These are phyloP conservation scores for Lycaena phlaeas DNA, from an alignment of 2,888 invertebrate species.

Conservation along the genomic window DNA sequence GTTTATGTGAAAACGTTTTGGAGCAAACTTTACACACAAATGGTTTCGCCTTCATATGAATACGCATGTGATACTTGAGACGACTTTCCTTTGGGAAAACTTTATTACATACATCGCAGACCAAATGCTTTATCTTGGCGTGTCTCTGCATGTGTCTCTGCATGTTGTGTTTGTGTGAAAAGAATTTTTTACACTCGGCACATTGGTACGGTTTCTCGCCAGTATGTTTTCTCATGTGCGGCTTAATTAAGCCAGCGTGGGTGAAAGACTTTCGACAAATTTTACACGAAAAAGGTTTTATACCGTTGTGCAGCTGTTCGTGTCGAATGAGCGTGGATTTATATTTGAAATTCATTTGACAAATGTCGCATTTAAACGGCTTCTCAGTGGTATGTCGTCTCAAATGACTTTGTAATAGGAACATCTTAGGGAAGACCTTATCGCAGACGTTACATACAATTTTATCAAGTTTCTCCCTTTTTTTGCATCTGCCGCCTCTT, in stretches of 20 bases:
- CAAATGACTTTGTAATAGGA: slow-evolving; percentile 27
- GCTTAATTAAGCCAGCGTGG: slow-evolving; percentile 29
- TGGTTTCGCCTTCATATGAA: slow-evolving; percentile 39
- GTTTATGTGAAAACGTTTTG: slow-evolving; percentile 45
- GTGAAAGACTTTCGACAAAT: slow-evolving; percentile 31
- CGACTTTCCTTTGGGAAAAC: slow-evolving; percentile 45
- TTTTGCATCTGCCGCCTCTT: slow-evolving; percentile 19
- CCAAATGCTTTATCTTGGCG: slow-evolving; percentile 34
- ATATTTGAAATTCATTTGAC: slow-evolving; percentile 35
- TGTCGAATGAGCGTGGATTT: slow-evolving; percentile 41
- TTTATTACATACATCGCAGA: slow-evolving; percentile 43
- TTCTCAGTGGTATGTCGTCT: slow-evolving; percentile 24
- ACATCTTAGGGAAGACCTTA: slow-evolving; percentile 26
- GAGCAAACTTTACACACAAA: slow-evolving; percentile 40
- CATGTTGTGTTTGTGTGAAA: slow-evolving; percentile 49
- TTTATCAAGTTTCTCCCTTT: slow-evolving; percentile 11
- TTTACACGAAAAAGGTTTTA: slow-evolving; percentile 28
- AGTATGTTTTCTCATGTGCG: slow-evolving; percentile 39
- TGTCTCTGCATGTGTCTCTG: slow-evolving; percentile 38
- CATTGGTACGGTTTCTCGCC: slow-evolving; percentile 36
- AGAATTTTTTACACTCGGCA: slow-evolving; percentile 35
- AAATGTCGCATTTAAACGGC: slow-evolving; percentile 25
- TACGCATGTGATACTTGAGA: slow-evolving; percentile 45
- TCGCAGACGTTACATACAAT: slow-evolving; percentile 25
- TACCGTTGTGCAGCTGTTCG: slow-evolving; percentile 32